Evolutionary conservation across 2,888 invertebrate genomes (phyloP), one percentile per base, ranked within the genome.

Genomic region (Epicampocera succincta): DNA sequence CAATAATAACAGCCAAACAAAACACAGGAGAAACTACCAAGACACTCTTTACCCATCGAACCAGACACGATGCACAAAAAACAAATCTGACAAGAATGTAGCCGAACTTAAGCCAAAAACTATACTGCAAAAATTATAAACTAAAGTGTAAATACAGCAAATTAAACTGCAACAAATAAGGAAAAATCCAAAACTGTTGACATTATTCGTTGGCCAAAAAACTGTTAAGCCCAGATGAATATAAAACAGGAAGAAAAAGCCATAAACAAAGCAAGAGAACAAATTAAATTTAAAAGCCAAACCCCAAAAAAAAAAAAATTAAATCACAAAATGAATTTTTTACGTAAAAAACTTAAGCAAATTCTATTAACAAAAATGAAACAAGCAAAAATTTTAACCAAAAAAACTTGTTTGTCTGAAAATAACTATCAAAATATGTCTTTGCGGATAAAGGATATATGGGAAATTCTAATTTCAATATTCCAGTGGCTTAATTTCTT

Each of bases 81-180:
- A 33, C 58, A 52, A 58, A 19, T 60, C 42, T 56, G 25, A 17
- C 38, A 29, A 46, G 48, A 25, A 29, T 58, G 15, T 29, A 54
- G 61, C 40, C 19, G 86, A 87, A 86, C 86, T 88, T 87, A 85
- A 88, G 88, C 88, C 89, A 88, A 89, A 89, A 89, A 87, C 87
- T 88, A 86, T 88, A 86, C 88, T 87, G 86, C 87, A 87, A 86
- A 88, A 87, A 86, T 73, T 77, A 80, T 76, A 80, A 83, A 80
- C 77, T 81, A 72, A 74, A 78, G 72, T 65, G 65, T 82, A 78
- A 82, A 78, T 65, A 77, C 80, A 76, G 69, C 38, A 79, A 61
- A 71, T 56, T 44, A 66, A 73, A 65, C 42, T 21, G 65, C 33
- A 61, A 69, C 50, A 71, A 81, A 78, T 68, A 71, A 63, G 42